These are phyloP conservation scores for Acanthochromis polyacanthus DNA, from an alignment of 2,113 vertebrate species.

Conservation along the genomic window DNA sequence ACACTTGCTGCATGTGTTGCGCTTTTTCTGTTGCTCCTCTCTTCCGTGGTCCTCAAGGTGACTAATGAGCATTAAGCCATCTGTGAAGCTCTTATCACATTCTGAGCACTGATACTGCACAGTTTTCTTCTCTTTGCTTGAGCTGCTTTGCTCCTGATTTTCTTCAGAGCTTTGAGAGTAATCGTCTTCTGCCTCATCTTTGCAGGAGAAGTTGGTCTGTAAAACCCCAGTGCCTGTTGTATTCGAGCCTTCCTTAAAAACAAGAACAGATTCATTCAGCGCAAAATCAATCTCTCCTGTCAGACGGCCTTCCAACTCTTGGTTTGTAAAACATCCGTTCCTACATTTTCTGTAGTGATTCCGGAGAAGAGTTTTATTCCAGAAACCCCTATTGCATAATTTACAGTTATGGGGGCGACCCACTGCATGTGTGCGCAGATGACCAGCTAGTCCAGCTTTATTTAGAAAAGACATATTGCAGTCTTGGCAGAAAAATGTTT, in stretches of 20 bases:
- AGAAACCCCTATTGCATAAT: conserved; percentile 78
- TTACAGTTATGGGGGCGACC: conserved; percentile 66
- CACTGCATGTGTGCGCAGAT: conserved; percentile 73
- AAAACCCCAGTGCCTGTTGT: conserved; percentile 75
- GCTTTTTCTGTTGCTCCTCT: conserved; percentile 73
- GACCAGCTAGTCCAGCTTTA: conserved; percentile 72
- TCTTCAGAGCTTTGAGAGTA: conserved; percentile 6
- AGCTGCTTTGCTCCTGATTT: conserved; percentile 15
- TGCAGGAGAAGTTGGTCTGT: conserved; percentile 76
- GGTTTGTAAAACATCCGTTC: not conserved
- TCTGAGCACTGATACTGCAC: conserved; percentile 86
- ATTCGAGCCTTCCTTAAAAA: conserved; percentile 70
- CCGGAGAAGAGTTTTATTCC: conserved; percentile 72
- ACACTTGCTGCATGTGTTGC: conserved; percentile 73
- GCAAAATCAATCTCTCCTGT: conserved; percentile 71
- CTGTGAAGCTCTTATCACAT: conserved; percentile 84
- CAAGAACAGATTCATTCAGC: conserved; percentile 64
- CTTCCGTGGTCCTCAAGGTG: conserved; percentile 86
- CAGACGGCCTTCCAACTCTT: conserved; percentile 40
- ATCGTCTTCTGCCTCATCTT: conserved; percentile 59
- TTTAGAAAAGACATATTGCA: conserved; percentile 73
- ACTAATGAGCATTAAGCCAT: conserved; percentile 85
- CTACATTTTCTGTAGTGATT: conserved; percentile 82
- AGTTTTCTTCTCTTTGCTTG: conserved; percentile 52
- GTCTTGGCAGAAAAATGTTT: conserved; percentile 65